Base-by-base conservation (phyloP, 2,797 vertebrate species). In the Enteromius unitaeniatus region DNA sequence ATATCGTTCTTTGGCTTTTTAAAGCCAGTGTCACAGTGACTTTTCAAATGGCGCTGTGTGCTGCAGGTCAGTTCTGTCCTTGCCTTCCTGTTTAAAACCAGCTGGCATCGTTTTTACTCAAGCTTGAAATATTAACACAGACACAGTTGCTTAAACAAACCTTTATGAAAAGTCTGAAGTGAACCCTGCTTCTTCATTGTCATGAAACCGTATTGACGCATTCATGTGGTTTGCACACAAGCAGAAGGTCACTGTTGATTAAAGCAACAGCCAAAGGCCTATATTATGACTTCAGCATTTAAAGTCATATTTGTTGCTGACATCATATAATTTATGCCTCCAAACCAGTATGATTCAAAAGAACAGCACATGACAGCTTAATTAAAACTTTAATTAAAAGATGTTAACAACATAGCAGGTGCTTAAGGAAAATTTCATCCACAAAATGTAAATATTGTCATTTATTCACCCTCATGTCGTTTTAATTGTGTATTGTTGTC, bases 241-340 rank as follows among this genome's bases (percentile, higher is more conserved):
- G 14, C 5, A 15, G 13, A 45, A 13, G 55, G 8, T 47, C 58
- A 28, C 21, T 47, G 55, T 31, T 64, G 37, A 64, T 62, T 64
- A 28, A 26, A 78, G 58, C 75, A 60, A 28, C 75, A 45, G 53
- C 75, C 62, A 67, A 26, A 37, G 77, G 77, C 28, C 26, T 80
- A 69, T 80, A 53, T 68, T 69, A 40, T 80, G 47, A 80, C 78
- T 68, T 55, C 3, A 69, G 60, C 64, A 69, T 55, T 80, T 80
- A 55, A 80, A 69, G 47, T 37, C 49, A 19, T 51, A 65, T 80
- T 69, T 69, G 65, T 79, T 67, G 17, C 28, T 78, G 40, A 51
- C 42, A 34, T 78, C 42, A 19, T 45, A 58, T 49, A 49, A 78
- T 78, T 8, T 67, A 34, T 67, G 40, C 62, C 77, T 49, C 77